Evolutionary conservation across 2,888 invertebrate species (phyloP), one percentile per base, ranked within the genome.

Genomic region (Cephus spinipes): DNA sequence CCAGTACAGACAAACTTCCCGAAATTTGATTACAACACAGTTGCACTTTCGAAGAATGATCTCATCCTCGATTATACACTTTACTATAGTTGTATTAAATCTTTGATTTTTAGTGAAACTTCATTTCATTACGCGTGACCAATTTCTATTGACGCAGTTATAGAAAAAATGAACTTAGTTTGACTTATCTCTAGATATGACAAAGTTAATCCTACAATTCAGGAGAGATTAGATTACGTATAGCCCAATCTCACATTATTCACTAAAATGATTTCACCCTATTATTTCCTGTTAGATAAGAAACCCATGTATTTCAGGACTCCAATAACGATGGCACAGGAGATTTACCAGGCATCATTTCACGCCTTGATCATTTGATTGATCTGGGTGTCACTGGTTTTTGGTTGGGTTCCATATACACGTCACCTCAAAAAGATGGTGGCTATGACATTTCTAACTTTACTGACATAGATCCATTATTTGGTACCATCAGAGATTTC

Each of bases 371-470:
- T 33, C 94, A 96, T 86, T 90, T 97, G 73, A 93, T 93, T 69
- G 94, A 95, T 30, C 88, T 95, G 3, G 95, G 95, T 15, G 93
- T 96, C 2, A 93, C 93, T 0, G 94, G 95, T 0, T 92, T 95
- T 0, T 96, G 95, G 94, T 85, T 97, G 3, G 95, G 95, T 73
- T 96, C 97, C 0, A 94, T 97, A 77, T 93, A 91, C 87, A 81
- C 83, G 11, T 87, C 85, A 79, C 96, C 97, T 0, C 95, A 95
- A 95, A 92, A 93, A 1, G 97, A 97, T 88, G 95, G 95, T 84
- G 97, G 97, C 0, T 97, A 96, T 86, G 97, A 97, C 84, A 93
- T 96, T 74, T 93, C 95, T 0, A 94, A 96, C 88, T 96, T 94
- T 86, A 94, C 92, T 35, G 92, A 92, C 0, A 94, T 97, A 34